Conservation (phyloP, 2,797 vertebrate species). For the Bradypodion pumilum region DNA sequence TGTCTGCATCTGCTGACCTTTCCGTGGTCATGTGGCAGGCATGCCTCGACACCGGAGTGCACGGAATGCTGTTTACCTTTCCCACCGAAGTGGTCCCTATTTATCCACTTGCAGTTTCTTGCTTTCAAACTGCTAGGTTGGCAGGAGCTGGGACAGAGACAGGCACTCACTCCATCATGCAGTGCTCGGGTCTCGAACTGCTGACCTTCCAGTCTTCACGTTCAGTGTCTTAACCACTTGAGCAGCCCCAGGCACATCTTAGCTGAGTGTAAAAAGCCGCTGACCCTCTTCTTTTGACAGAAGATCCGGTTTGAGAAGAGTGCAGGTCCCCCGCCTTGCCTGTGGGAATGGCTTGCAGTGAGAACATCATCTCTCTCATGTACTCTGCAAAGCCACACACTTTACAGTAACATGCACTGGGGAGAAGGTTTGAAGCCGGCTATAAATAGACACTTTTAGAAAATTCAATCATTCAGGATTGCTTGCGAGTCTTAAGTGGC, state of each 20-base stretch:
- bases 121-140: too few species aligned
- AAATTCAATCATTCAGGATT: neutral
- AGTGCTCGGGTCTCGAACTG: too few species aligned
- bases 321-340: neutral
- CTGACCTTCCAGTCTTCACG: too few species aligned
- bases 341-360: neutral
- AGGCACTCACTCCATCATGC: too few species aligned
- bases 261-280: neutral
- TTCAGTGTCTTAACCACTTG: too few species aligned
- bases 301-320: neutral
- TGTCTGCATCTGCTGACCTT: too few species aligned
- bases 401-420: neutral
- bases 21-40: too few species aligned
- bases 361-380: neutral
- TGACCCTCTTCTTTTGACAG: neutral
- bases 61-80: too few species aligned
- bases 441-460: constrained; percentile 26
- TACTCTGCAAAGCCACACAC: neutral
- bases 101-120: too few species aligned
- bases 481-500: neutral
- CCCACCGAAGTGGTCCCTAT: too few species aligned
- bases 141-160: too few species aligned
- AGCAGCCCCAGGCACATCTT: neutral
- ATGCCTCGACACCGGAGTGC: too few species aligned
- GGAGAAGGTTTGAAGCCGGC: constrained; percentile 2